Evolutionary conservation across 2,113 vertebrate species (phyloP).

Genomic region (Cepphus grylle): DNA sequence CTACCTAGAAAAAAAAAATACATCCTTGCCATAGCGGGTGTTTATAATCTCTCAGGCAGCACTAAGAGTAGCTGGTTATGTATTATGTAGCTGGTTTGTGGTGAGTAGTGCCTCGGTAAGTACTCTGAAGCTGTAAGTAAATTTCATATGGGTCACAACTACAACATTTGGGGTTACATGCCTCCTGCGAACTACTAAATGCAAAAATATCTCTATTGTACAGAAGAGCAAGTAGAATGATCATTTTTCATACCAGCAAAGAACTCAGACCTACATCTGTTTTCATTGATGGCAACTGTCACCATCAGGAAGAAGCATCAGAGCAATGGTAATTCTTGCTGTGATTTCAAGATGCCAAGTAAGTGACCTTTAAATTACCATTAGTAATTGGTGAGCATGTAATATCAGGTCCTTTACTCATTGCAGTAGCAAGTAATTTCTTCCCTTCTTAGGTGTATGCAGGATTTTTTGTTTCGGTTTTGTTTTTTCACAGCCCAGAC

Average conservation of each 20-base stretch:
- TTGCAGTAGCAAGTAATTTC: neutral
- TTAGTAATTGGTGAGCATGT: neutral
- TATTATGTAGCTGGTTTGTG: rapidly evolving
- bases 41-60: neutral
- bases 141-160: neutral
- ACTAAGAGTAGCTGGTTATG: too few species aligned
- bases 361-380: neutral
- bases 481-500: neutral
- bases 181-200: neutral
- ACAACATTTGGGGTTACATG: neutral
- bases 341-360: neutral
- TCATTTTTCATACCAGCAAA: neutral
- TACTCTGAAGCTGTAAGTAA: neutral
- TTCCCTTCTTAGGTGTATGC: neutral
- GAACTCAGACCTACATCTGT: neutral
- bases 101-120: neutral
- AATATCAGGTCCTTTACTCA: neutral
- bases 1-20: neutral
- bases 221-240: neutral
- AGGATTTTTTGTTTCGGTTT: neutral
- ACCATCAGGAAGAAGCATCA: neutral
- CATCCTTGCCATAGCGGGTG: rapidly evolving
- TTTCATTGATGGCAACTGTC: neutral
- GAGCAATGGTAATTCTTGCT: neutral
- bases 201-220: neutral